These are phyloP conservation scores for Ammodytes dubius DNA, from an alignment of 2,113 vertebrate species.

Conservation along the genomic window DNA sequence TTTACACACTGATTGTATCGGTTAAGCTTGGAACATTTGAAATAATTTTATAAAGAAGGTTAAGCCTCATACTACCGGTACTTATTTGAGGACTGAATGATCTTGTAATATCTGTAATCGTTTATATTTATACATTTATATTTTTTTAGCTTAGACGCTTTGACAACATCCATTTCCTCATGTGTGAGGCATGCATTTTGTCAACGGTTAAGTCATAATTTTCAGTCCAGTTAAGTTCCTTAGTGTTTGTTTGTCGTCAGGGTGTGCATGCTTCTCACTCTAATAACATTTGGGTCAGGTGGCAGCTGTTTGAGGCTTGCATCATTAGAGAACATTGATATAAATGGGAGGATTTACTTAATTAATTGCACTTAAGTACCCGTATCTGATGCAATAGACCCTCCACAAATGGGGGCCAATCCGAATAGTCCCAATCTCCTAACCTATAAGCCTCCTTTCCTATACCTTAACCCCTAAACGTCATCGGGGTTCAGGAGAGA, in stretches of 20 bases:
- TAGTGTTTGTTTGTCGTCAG: not conserved
- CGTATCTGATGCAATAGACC: not conserved
- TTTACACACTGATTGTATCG: not conserved
- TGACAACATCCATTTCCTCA: not conserved
- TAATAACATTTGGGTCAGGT: not conserved
- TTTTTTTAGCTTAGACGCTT: too few relatives aligned
- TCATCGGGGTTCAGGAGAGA: too few relatives aligned
- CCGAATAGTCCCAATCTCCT: too few relatives aligned
- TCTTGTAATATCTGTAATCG: too few relatives aligned
- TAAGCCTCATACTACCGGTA: too few relatives aligned
- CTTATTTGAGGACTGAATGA: too few relatives aligned
- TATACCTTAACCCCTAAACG: too few relatives aligned
- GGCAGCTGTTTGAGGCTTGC: not conserved
- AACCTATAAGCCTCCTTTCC: too few relatives aligned
- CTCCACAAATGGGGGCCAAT: not conserved
- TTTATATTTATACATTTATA: too few relatives aligned
- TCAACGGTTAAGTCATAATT: not conserved
- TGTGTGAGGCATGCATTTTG: not conserved
- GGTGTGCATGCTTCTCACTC: not conserved
- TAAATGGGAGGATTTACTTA: not conserved
- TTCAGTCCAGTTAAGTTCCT: not conserved
- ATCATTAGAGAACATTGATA: not conserved
- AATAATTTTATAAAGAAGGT: too few relatives aligned
- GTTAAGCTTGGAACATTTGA: too few relatives aligned
- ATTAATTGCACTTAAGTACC: slow-evolving; percentile 6